A percentile compares a stretch with the other conserved stretches of the same genome.
Conservation (phyloP, 2,888 invertebrate species). For the Anodontia alba region DNA sequence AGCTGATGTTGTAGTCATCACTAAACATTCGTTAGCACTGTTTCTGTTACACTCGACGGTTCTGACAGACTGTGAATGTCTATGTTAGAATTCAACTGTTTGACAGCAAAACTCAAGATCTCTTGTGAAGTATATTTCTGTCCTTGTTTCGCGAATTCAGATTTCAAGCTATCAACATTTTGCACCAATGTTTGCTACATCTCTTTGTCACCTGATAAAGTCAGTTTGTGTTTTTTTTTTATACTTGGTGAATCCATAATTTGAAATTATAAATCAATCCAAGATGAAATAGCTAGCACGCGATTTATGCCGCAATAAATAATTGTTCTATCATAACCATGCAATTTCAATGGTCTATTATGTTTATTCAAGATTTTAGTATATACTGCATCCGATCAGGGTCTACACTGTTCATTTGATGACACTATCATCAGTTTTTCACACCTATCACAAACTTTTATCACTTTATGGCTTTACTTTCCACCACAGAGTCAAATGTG, state of each 20-base stretch:
- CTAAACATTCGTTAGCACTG: background rate
- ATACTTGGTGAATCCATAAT: background rate
- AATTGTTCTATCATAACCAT: no score
- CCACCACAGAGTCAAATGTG: background rate
- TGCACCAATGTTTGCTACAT: background rate
- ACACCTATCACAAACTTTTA: background rate
- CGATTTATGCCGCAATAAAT: no score
- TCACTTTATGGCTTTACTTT: background rate
- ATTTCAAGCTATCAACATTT: background rate
- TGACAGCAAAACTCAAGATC: background rate
- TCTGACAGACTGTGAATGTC: background rate
- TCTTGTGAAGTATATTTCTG: background rate
- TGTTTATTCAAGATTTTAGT: no score
- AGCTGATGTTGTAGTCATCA: background rate
- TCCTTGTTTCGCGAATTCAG: background rate
- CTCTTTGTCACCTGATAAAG: background rate
- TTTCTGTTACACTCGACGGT: background rate
- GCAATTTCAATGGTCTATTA: no score
- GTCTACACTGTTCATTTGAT: background rate
- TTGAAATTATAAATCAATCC: no score
- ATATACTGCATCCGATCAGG: no score
- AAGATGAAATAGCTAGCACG: no score
- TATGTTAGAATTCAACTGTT: background rate
- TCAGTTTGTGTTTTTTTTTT: background rate
- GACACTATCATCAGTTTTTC: background rate